Percentiles rank a stretch among this genome's conserved stretches.
phyloP scores from a whole-genome alignment of 2,113 vertebrate species.

The Propithecus coquereli region DNA sequence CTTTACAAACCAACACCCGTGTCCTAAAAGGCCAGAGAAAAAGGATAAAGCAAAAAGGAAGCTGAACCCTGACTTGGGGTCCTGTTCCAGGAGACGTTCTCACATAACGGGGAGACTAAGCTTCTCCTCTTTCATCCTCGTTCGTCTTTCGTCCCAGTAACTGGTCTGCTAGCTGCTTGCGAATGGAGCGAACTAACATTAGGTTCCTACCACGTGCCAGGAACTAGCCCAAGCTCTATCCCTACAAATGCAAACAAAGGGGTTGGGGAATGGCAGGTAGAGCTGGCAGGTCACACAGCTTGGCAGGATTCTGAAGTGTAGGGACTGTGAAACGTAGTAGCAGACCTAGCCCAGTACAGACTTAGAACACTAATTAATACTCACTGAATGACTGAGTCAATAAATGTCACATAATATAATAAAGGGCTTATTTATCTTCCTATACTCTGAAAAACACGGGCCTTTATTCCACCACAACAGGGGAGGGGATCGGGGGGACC shows the following conservation, averaged over 20 bases:
- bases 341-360: background rate
- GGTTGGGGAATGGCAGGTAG: fast-evolving
- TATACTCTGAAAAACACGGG: fast-evolving
- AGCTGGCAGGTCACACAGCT: background rate
- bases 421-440: background rate
- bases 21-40: background rate
- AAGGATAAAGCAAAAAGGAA: background rate
- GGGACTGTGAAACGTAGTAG: fast-evolving
- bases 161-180: background rate
- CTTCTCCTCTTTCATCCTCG: fast-evolving
- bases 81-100: background rate
- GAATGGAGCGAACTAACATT: background rate
- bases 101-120: fast-evolving
- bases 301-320: fast-evolving
- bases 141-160: background rate
- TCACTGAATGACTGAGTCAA: background rate
- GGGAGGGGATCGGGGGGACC: background rate
- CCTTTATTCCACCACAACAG: fast-evolving
- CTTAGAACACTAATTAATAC: background rate
- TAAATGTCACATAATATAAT: background rate
- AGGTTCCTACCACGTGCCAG: background rate
- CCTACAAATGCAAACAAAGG: fast-evolving
- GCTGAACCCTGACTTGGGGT: background rate
- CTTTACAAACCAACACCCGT: background rate
- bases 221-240: background rate